Base-by-base conservation (phyloP, 2,113 vertebrate species). In the Columba janthina region DNA sequence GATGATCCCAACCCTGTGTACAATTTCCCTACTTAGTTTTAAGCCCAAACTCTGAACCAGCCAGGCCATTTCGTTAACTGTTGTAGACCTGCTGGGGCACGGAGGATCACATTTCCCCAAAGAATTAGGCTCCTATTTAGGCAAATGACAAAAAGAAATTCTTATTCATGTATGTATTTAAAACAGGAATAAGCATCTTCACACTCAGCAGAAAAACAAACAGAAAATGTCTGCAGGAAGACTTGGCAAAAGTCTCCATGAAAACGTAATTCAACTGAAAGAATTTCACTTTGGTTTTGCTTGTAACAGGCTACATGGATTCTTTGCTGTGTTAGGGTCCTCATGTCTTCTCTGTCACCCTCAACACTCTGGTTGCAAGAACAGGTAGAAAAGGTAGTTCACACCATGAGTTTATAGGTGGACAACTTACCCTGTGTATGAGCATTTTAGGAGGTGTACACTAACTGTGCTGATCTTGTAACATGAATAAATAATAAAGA, bases 401-500 rank as follows among this genome's bases (percentile, higher is more conserved):
- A 34, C 26, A 38, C 5, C 12, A 3, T 10, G 42, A 80, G 14
- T 79, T 88, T 75, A n/a, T 15, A 29, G 7, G 38, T 11, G 29
- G 16, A 46, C 25, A 77, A 29, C 5, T 62, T 92, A n/a, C 40
- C 66, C 21, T 5, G 5, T 10, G 12, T 58, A 29, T 50, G 24
- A 88, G 5, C 4, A 7, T 82, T 90, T 54, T 46, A 50, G 67
- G 28, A 74, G 5, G 21, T 40, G 31, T 54, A 17, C 29, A 53
- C 17, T 44, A 34, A 65, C 7, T 2, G 0, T 53, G 12, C 8
- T 80, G 54, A 51, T n/a, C 32, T 51, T 71, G 46, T 48, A 84
- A 77, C 14, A 77, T 71, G 20, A 92, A 88, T 70, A 85, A 91
- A 61, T 79, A 61, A 82, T 53, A 67, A 80, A 76, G 28, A 77